phyloP scores from a whole-genome alignment of 2,888 invertebrate species.

The Deroplatys truncata region DNA sequence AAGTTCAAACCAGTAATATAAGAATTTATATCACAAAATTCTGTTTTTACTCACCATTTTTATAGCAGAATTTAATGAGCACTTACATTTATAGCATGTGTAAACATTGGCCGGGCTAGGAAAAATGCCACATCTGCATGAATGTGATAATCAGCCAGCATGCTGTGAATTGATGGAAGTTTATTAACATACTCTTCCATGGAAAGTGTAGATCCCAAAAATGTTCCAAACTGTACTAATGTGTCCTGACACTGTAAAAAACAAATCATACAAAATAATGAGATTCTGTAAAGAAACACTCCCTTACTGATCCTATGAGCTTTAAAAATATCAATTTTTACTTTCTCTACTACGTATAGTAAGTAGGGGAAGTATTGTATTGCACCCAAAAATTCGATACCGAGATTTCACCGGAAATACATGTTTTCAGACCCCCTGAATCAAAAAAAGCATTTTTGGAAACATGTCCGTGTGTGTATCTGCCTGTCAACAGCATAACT shows the following conservation, averaged over 20 bases:
- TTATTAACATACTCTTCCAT: conserved; percentile 91
- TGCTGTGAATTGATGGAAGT: conserved; percentile 80
- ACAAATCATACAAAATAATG: background rate
- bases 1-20: background rate
- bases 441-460: no score
- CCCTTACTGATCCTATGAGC: conserved; percentile 54
- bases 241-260: conserved; percentile 89
- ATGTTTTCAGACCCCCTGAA: no score
- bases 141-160: conserved; percentile 88
- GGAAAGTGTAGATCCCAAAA: conserved; percentile 87
- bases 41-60: background rate
- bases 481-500: no score
- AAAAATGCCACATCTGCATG: conserved; percentile 98
- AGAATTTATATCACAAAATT: background rate
- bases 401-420: no score
- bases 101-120: conserved; percentile 86
- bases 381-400: no score
- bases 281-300: background rate
- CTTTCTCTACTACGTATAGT: no score
- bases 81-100: conserved; percentile 75
- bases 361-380: no score
- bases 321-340: no score
- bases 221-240: conserved; percentile 94
- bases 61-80: background rate
- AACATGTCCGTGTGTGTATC: no score